Conservation (phyloP, 2,797 vertebrate genomes). For the Myotis findleyi region DNA sequence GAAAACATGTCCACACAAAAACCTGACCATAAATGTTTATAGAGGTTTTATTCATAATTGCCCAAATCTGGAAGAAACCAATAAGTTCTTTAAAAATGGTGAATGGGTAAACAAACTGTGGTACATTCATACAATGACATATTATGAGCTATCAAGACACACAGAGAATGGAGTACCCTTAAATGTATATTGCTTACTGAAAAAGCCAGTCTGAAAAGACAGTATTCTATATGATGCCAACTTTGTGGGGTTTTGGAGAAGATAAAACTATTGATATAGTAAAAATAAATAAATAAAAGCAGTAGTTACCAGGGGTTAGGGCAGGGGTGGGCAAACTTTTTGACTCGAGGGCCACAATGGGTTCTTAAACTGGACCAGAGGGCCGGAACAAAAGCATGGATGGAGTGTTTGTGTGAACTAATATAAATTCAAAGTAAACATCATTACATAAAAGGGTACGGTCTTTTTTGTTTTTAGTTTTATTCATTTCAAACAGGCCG, state of each 20-base stretch:
- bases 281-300: not conserved
- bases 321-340: too few relatives aligned
- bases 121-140: not conserved
- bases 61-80: not conserved
- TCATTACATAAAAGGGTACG: too few relatives aligned
- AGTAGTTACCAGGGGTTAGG: not conserved
- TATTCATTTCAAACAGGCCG: too few relatives aligned
- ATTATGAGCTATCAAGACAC: not conserved
- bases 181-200: not conserved
- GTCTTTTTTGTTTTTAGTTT: too few relatives aligned
- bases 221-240: not conserved
- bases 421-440: too few relatives aligned
- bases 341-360: too few relatives aligned
- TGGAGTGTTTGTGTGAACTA: too few relatives aligned
- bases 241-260: conserved; percentile 3
- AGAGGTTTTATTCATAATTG: not conserved
- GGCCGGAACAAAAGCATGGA: too few relatives aligned
- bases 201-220: conserved; percentile 20
- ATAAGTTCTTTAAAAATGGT: not conserved
- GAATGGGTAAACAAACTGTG: not conserved
- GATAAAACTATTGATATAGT: not conserved
- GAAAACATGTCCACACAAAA: not conserved
- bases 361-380: too few relatives aligned
- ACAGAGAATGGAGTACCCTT: not conserved
- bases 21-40: not conserved